Conservation (phyloP, 2,888 invertebrate genomes). For the Coleophora flavipennella region DNA sequence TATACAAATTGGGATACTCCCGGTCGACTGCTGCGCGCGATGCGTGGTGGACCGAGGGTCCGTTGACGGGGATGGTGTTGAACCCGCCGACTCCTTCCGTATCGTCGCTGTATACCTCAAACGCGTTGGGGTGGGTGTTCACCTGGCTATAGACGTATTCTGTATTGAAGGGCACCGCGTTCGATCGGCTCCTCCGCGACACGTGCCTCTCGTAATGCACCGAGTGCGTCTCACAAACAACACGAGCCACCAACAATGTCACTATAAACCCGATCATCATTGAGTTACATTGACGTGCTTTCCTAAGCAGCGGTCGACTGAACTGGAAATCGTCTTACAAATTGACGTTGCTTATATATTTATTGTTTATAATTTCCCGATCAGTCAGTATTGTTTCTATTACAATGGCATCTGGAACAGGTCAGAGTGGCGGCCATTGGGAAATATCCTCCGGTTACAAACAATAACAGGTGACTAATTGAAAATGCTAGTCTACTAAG, state of each 20-base stretch:
- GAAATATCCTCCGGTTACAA: slow-evolving; percentile 36
- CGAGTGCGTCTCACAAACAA: slow-evolving; percentile 24
- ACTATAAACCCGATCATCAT: slow-evolving; percentile 33
- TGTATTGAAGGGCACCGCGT: slow-evolving; percentile 23
- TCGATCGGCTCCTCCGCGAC: slow-evolving; percentile 29
- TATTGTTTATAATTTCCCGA: slow-evolving; percentile 41
- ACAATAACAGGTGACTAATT: slow-evolving; percentile 18
- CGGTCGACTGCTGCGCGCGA: too few relatives aligned
- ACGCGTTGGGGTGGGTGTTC: slow-evolving; percentile 21
- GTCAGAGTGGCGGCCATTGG: slow-evolving; percentile 29
- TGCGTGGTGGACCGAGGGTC: not conserved
- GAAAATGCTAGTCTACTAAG: slow-evolving; percentile 3
- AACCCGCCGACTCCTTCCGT: not conserved
- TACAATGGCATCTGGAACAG: slow-evolving; percentile 37
- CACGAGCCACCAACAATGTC: slow-evolving; percentile 31
- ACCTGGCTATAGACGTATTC: slow-evolving; percentile 32
- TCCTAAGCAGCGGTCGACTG: slow-evolving; percentile 17
- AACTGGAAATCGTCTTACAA: slow-evolving; percentile 43
- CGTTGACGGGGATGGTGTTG: not conserved
- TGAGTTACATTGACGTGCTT: slow-evolving; percentile 30
- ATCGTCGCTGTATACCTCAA: slow-evolving; percentile 17
- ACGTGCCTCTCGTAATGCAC: slow-evolving; percentile 28
- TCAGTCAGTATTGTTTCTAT: slow-evolving; percentile 37
- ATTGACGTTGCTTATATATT: slow-evolving; percentile 46
- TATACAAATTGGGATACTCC: not conserved